Evolutionary conservation across 1,140 invertebrate genomes (phyloP).

Genomic region (Neomicropteryx cornuta): DNA sequence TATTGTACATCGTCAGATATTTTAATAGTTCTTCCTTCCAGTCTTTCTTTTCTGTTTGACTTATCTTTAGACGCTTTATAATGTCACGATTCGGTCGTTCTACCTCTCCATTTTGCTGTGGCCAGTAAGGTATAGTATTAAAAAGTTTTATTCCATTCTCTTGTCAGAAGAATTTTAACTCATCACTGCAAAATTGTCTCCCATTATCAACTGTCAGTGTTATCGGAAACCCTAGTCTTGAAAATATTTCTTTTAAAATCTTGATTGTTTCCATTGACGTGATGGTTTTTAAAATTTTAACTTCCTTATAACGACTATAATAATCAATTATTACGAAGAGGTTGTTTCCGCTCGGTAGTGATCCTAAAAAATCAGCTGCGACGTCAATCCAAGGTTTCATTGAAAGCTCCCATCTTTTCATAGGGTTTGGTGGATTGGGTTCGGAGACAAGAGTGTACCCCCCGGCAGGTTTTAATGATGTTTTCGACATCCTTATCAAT

Average conservation of each 20-base stretch:
- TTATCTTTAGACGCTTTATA: background rate
- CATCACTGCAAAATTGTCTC: background rate
- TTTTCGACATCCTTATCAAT: no score
- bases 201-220: slow-evolving; percentile 4
- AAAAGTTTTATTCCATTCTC: background rate
- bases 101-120: background rate
- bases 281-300: slow-evolving; percentile 9
- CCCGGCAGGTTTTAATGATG: no score
- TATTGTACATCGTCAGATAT: slow-evolving; percentile 17
- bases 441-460: no score
- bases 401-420: no score
- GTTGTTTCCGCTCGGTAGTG: slow-evolving; percentile 8
- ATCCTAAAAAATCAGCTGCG: slow-evolving; percentile 12
- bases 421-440: no score
- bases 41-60: background rate
- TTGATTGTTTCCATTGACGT: slow-evolving; percentile 7
- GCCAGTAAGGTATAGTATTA: background rate
- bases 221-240: slow-evolving; percentile 9
- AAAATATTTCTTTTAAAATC: slow-evolving; percentile 10
- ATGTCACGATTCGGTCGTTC: background rate
- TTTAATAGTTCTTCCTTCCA: no score
- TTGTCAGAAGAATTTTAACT: background rate
- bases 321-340: slow-evolving; percentile 11
- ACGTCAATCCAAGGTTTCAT: slow-evolving; percentile 6
- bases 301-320: slow-evolving; percentile 8